Percentiles rank a stretch among this genome's conserved stretches.
phyloP scores from a whole-genome alignment of 2,797 vertebrate genomes.

The Amblyraja radiata region DNA sequence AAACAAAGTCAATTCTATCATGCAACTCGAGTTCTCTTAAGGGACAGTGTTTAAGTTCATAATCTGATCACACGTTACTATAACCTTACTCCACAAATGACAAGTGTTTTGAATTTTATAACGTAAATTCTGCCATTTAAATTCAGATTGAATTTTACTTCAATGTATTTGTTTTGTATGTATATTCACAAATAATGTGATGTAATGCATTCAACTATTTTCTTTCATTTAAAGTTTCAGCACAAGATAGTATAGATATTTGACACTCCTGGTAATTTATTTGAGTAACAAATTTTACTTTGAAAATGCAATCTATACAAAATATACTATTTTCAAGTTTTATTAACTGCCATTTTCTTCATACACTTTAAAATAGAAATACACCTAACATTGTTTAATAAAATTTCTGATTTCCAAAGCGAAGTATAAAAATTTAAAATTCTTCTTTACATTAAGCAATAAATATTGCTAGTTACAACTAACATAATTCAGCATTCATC shows the following conservation, averaged over 20 bases:
- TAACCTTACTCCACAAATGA: conserved; percentile 60
- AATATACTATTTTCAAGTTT: background rate
- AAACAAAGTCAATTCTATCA: conserved; percentile 60
- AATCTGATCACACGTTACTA: conserved; percentile 59
- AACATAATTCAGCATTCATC: conserved; percentile 6
- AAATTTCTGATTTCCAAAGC: background rate
- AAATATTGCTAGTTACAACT: background rate
- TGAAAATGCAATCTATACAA: background rate
- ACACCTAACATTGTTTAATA: background rate
- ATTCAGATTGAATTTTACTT: conserved; percentile 49
- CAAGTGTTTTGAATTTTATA: conserved; percentile 59
- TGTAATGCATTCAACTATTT: background rate
- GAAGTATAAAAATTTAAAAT: conserved; percentile 1
- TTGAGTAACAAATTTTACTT: background rate
- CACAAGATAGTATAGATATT: background rate
- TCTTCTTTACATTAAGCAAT: background rate
- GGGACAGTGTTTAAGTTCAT: conserved; percentile 58
- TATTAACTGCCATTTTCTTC: background rate
- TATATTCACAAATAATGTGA: background rate
- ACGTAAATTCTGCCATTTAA: conserved; percentile 64
- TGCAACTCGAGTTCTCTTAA: conserved; percentile 55
- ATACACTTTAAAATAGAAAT: background rate
- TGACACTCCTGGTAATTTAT: background rate
- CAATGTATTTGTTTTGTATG: conserved; percentile 9
- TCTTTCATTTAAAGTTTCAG: background rate